These are phyloP conservation scores for Thecocarcelia acutangulata DNA, from an alignment of 2,888 invertebrate species.

Conservation along the genomic window DNA sequence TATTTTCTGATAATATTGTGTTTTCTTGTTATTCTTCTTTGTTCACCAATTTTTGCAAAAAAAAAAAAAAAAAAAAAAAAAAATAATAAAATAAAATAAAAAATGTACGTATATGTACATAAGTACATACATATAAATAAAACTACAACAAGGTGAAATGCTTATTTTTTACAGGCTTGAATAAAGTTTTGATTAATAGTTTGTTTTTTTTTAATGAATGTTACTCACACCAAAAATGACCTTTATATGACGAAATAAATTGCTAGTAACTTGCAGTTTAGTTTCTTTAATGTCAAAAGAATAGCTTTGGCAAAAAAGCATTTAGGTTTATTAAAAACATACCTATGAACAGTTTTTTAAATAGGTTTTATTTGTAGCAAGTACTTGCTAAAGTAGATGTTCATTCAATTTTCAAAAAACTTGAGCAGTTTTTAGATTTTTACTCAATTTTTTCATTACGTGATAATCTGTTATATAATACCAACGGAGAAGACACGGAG, in stretches of 20 bases:
- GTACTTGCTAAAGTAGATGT: too few species aligned
- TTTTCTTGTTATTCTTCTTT: conserved; percentile 24
- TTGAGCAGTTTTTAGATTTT: too few species aligned
- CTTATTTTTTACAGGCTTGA: conserved; percentile 45
- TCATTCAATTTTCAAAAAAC: too few species aligned
- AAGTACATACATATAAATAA: conserved; percentile 12
- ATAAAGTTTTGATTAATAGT: conserved; percentile 43
- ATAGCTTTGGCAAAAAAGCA: background rate
- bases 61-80: background rate
- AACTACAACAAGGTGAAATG: conserved; percentile 56
- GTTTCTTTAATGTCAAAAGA: conserved; percentile 8
- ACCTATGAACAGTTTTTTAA: too few species aligned
- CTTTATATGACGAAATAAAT: conserved; percentile 24
- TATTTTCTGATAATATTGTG: background rate
- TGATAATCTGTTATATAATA: too few species aligned
- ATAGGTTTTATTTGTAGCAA: too few species aligned
- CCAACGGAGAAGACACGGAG: too few species aligned
- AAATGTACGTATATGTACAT: too few species aligned
- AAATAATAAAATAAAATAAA: too few species aligned
- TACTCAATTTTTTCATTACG: too few species aligned
- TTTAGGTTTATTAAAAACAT: background rate
- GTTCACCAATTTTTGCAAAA: background rate
- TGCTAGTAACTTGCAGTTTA: conserved; percentile 5
- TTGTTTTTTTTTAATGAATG: background rate
- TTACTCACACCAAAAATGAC: conserved; percentile 34